Evolutionary conservation across 2,113 vertebrate species (phyloP).

Genomic region (Melospiza melodia): DNA sequence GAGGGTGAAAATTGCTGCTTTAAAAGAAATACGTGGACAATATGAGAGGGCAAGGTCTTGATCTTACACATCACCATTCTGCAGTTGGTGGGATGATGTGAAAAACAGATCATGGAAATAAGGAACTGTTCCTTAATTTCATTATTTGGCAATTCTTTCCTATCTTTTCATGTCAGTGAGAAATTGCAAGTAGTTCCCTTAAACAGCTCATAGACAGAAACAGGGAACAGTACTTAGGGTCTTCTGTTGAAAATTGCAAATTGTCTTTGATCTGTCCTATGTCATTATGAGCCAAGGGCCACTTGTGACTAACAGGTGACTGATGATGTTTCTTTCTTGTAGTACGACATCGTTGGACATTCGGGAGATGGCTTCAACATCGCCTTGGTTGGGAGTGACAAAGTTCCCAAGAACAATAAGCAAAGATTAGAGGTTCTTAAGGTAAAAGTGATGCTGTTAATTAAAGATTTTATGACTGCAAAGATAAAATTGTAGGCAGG

Average conservation of each 20-base stretch:
- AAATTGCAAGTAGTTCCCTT: neutral
- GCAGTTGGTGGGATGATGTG: neutral
- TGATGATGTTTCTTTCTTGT: constrained; percentile 47
- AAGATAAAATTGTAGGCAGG: neutral
- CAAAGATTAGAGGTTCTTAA: constrained; percentile 92
- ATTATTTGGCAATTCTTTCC: neutral
- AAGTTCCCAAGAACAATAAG: constrained; percentile 91
- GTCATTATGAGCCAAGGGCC: neutral
- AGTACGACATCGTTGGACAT: constrained; percentile 94
- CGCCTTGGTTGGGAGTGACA: constrained; percentile 80
- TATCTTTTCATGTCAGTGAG: neutral
- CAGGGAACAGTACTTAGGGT: neutral
- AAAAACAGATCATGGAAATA: neutral
- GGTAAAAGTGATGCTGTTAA: constrained; percentile 72
- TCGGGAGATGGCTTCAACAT: constrained; percentile 92
- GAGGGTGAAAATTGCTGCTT: neutral
- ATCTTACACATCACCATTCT: neutral
- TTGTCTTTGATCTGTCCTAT: neutral
- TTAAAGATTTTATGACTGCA: neutral
- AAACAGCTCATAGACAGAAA: neutral
- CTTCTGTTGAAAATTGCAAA: neutral
- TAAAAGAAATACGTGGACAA: neutral
- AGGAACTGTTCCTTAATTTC: neutral
- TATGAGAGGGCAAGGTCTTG: constrained; percentile 12
- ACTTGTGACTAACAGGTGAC: neutral